A percentile compares a stretch with the other conserved stretches of the same genome.
phyloP scores from a whole-genome alignment of 2,113 vertebrate species.

The Xiphorhynchus elegans region DNA sequence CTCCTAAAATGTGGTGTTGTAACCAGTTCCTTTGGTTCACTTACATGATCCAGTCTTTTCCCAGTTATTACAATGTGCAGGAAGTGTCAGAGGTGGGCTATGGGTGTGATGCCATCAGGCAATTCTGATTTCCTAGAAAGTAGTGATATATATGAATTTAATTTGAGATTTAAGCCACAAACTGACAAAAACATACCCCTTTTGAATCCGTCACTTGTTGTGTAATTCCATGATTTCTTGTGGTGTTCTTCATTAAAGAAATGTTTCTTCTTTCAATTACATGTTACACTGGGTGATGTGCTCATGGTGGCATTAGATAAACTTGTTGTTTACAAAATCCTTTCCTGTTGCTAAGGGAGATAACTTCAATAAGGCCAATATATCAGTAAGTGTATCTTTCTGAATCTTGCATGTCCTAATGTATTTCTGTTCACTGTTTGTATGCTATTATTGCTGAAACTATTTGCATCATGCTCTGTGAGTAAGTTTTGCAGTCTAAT shows the following conservation, averaged over 20 bases:
- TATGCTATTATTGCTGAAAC: not conserved
- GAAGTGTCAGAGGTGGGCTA: not conserved
- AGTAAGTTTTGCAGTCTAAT: slow-evolving; percentile 12
- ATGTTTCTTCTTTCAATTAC: not conserved
- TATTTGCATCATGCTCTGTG: not conserved
- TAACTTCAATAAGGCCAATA: not conserved
- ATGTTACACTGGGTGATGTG: not conserved
- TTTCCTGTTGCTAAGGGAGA: not conserved
- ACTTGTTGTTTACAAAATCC: not conserved
- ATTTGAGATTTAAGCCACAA: not conserved
- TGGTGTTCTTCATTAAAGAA: not conserved
- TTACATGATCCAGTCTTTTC: not conserved
- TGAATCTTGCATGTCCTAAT: not conserved
- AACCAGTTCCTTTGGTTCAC: not conserved
- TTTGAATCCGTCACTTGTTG: not conserved
- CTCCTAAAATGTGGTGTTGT: not conserved
- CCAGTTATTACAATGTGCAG: not conserved
- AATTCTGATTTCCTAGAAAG: not conserved
- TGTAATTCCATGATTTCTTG: not conserved
- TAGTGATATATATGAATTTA: not conserved
- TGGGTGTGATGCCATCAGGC: not conserved
- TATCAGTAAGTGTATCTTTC: not conserved
- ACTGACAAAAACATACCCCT: not conserved
- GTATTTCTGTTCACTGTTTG: not conserved
- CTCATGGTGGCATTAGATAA: not conserved